A percentile compares a stretch with the other conserved stretches of the same genome.
These are phyloP conservation scores for Trichomalopsis sarcophagae DNA, from an alignment of 1,140 invertebrate genomes.

Conservation along the genomic window DNA sequence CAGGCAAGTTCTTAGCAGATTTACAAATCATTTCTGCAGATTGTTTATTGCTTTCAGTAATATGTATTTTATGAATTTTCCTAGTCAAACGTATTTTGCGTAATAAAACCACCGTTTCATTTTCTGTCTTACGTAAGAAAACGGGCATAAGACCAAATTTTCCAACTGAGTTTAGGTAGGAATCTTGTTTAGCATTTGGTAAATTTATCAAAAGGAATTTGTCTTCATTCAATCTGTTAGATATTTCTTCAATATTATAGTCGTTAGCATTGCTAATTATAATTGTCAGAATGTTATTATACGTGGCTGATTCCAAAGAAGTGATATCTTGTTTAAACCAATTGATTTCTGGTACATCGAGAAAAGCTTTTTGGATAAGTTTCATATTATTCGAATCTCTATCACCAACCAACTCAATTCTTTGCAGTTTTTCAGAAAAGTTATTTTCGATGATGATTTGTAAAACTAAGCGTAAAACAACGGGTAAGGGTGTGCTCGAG, in stretches of 20 bases:
- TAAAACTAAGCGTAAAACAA: conserved; percentile 75
- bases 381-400: conserved; percentile 54
- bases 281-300: conserved; percentile 75
- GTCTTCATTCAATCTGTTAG: conserved; percentile 62
- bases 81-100: conserved; percentile 56
- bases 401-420: conserved; percentile 79
- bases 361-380: conserved; percentile 37
- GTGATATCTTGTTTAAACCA: conserved; percentile 7
- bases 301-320: conserved; percentile 58
- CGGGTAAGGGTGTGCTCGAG: conserved; percentile 57
- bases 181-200: conserved; percentile 46
- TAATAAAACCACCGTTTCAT: conserved; percentile 61
- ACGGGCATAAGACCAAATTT: conserved; percentile 58
- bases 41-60: conserved; percentile 15
- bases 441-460: conserved; percentile 87
- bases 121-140: conserved; percentile 58
- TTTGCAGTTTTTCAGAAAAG: conserved; percentile 79
- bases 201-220: conserved; percentile 70
- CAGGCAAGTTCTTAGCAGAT: neutral
- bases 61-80: conserved; percentile 58
- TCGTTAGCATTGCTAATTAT: conserved; percentile 66
- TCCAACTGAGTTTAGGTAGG: conserved; percentile 54
- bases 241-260: conserved; percentile 53
- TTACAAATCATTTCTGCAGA: too few species aligned
- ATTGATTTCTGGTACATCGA: conserved; percentile 17